phyloP scores from a whole-genome alignment of 2,113 vertebrate genomes.

The Potamarius usumacintae region DNA sequence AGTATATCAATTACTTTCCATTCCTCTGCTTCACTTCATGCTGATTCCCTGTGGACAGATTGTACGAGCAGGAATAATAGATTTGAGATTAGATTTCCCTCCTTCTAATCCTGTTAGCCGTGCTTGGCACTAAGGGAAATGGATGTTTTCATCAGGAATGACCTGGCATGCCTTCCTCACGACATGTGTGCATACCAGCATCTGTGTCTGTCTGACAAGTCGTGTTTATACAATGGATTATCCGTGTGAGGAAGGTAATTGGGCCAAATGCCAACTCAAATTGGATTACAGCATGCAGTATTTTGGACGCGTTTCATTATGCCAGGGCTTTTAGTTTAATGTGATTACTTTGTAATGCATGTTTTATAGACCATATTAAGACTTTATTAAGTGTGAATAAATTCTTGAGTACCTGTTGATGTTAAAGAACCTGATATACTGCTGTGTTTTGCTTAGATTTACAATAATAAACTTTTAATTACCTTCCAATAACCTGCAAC shows the following conservation, averaged over 20 bases:
- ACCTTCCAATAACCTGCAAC: neutral
- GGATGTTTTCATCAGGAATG: constrained; percentile 41
- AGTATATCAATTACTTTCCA: neutral
- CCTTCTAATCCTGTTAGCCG: constrained; percentile 49
- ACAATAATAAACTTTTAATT: neutral
- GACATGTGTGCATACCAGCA: constrained; percentile 45
- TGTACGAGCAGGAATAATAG: constrained; percentile 29
- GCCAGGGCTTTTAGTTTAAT: constrained; percentile 67
- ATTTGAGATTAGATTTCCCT: constrained; percentile 42
- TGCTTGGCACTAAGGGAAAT: constrained; percentile 29
- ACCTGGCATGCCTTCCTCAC: constrained; percentile 43
- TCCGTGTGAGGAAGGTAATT: constrained; percentile 54
- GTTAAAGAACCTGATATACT: neutral
- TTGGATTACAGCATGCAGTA: constrained; percentile 69
- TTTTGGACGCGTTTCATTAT: constrained; percentile 70
- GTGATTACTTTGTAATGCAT: constrained; percentile 71
- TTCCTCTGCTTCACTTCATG: neutral
- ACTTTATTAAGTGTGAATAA: constrained; percentile 71
- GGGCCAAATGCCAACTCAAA: constrained; percentile 66
- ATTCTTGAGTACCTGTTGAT: constrained; percentile 50
- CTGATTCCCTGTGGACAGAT: constrained; percentile 20
- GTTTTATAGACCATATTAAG: constrained; percentile 61
- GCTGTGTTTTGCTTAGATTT: neutral
- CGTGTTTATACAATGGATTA: constrained; percentile 55
- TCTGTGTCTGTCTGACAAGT: constrained; percentile 48